Evolutionary conservation across 1,140 invertebrate species (phyloP).

Genomic region (Trinorchestia longiramus): DNA sequence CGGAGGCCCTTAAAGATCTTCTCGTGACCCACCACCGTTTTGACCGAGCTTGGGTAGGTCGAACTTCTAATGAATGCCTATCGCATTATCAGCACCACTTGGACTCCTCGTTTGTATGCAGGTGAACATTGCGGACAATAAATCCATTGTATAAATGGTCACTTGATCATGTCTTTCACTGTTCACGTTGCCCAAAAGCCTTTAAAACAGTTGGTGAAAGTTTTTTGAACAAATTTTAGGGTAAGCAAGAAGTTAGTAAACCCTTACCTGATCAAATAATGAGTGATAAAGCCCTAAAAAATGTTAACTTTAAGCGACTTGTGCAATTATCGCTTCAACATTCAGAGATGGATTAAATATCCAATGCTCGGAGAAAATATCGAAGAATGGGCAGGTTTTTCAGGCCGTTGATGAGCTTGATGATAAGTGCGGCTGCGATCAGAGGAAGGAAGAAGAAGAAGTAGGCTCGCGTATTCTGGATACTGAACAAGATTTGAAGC

Average conservation of each 20-base stretch:
- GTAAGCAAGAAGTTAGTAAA: not conserved
- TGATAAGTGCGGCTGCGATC: not conserved
- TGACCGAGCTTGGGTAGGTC: not conserved
- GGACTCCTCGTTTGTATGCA: not conserved
- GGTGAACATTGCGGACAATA: not conserved
- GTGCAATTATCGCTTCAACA: not conserved
- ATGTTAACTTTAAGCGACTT: not conserved
- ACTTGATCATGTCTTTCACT: not conserved
- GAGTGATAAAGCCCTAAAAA: not conserved
- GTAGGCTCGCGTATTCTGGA: not conserved
- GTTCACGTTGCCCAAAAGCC: not conserved
- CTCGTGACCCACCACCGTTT: constrained; percentile 26
- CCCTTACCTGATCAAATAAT: not conserved
- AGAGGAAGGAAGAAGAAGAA: constrained; percentile 3
- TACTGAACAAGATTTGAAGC: not conserved
- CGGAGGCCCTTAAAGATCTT: not conserved
- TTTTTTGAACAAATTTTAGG: not conserved
- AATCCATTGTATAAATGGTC: not conserved
- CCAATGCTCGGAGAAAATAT: not conserved
- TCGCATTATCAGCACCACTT: not conserved
- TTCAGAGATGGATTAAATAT: not conserved
- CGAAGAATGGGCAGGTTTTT: not conserved
- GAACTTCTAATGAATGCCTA: constrained; percentile 12
- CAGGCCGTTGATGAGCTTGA: not conserved
- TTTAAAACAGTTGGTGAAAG: not conserved